phyloP scores from a whole-genome alignment of 1,140 invertebrate genomes.

The Pectinophora gossypiella region DNA sequence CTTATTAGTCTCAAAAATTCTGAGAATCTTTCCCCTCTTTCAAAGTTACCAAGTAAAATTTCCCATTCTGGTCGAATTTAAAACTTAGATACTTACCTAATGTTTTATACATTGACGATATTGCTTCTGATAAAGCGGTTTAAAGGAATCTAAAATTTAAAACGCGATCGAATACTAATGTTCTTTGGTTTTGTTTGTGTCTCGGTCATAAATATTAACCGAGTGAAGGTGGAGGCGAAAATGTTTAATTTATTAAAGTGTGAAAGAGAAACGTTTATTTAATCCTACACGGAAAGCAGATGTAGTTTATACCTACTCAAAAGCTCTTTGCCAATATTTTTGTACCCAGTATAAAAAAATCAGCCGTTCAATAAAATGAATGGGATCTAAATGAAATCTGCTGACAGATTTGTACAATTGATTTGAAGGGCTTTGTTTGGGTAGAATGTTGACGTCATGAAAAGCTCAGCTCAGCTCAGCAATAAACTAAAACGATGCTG shows the following conservation, averaged over 20 bases:
- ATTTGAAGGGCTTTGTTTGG: no score
- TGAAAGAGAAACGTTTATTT: neutral
- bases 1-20: conserved; percentile 73
- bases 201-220: conserved; percentile 57
- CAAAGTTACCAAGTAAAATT: conserved; percentile 51
- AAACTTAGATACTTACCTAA: conserved; percentile 64
- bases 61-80: conserved; percentile 48
- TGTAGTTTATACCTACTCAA: no score
- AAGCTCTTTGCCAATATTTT: no score
- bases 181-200: conserved; percentile 50
- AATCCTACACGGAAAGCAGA: no score
- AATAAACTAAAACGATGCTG: no score
- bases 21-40: conserved; percentile 46
- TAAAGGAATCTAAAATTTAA: conserved; percentile 70
- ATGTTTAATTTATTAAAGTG: conserved; percentile 20
- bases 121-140: conserved; percentile 71
- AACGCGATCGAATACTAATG: conserved; percentile 67
- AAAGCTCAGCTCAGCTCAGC: no score
- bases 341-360: no score
- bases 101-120: conserved; percentile 72
- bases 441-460: no score
- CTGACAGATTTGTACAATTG: no score
- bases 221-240: conserved; percentile 34
- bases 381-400: no score
- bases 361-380: no score